phyloP scores from a whole-genome alignment of 1,140 invertebrate species.

The Hylaeus anthracinus region DNA sequence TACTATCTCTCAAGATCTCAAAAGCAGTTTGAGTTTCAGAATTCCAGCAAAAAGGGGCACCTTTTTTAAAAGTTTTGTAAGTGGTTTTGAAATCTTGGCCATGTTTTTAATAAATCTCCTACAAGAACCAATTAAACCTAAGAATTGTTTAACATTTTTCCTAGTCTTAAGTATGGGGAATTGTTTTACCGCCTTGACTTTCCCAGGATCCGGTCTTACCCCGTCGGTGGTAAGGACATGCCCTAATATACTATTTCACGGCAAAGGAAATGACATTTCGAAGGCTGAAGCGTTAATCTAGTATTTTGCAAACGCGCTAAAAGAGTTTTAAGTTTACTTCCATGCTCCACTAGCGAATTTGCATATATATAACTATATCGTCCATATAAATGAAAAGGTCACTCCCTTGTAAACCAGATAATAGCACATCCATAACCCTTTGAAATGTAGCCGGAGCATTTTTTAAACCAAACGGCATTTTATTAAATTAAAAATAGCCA shows the following conservation, averaged over 20 bases:
- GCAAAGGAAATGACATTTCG: background rate
- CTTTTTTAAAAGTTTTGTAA: background rate
- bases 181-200: background rate
- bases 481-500: constrained; percentile 62
- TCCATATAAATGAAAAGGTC: constrained; percentile 59
- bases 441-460: constrained; percentile 70
- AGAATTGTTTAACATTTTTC: background rate
- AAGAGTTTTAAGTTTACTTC: background rate
- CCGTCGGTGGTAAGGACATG: background rate
- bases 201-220: background rate
- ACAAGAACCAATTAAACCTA: background rate
- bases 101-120: background rate
- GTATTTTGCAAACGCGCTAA: background rate
- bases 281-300: background rate
- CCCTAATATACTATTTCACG: background rate
- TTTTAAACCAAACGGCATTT: constrained; percentile 66
- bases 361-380: constrained; percentile 55
- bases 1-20: background rate
- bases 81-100: background rate
- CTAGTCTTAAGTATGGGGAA: background rate
- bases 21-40: background rate
- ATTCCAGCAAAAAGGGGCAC: background rate
- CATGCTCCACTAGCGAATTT: background rate
- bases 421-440: constrained; percentile 57
- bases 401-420: constrained; percentile 43